Percentiles rank a stretch among this genome's conserved stretches.
These are phyloP conservation scores for Onthophagus taurus DNA, from an alignment of 1,140 invertebrate species.

Conservation along the genomic window DNA sequence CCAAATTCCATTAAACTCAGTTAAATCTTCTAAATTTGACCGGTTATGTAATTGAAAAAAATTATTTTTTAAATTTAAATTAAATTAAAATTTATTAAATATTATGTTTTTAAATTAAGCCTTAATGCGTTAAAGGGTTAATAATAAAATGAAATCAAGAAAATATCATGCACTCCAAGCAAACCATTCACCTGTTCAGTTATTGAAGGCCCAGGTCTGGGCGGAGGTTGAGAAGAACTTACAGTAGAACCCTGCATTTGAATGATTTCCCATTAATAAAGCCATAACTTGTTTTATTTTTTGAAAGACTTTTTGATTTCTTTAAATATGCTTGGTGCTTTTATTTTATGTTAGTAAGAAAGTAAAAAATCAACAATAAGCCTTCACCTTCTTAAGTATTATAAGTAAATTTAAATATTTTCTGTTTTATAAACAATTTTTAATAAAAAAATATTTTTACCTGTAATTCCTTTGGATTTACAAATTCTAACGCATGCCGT, in stretches of 20 bases:
- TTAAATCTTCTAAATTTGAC: too few relatives aligned
- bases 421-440: background rate
- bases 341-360: too few relatives aligned
- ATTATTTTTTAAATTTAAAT: too few relatives aligned
- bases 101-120: too few relatives aligned
- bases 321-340: too few relatives aligned
- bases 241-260: slow-evolving; percentile 47
- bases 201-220: slow-evolving; percentile 46
- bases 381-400: background rate
- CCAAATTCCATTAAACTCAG: too few relatives aligned
- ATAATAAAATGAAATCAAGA: background rate
- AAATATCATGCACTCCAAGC: slow-evolving; percentile 5
- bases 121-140: too few relatives aligned
- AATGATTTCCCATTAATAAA: too few relatives aligned
- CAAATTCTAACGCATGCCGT: slow-evolving; percentile 81
- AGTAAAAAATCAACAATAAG: background rate
- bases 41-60: too few relatives aligned
- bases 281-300: too few relatives aligned
- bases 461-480: slow-evolving; percentile 82
- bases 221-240: slow-evolving; percentile 42
- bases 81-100: too few relatives aligned
- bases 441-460: slow-evolving; percentile 39
- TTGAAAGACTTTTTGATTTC: too few relatives aligned
- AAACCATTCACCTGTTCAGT: slow-evolving; percentile 48
- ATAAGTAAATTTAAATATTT: background rate